Base-by-base conservation (phyloP, 2,888 invertebrate genomes). In the Therioaphis trifolii region DNA sequence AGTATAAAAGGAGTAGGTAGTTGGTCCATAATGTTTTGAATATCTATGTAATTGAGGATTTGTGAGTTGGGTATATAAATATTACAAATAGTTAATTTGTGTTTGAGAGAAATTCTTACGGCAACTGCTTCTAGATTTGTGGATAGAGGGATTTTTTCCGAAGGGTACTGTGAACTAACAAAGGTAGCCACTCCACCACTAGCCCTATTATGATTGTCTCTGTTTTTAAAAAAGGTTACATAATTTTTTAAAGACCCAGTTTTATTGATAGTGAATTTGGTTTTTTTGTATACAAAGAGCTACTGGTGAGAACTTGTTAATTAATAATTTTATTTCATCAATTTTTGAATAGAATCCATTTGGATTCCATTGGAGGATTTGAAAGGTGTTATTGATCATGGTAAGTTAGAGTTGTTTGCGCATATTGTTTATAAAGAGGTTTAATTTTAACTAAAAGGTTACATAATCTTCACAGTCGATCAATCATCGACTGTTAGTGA, bases 301-400 rank as follows among this genome's bases (percentile, higher is more conserved):
- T n/a, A n/a, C n/a, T n/a, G n/a, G n/a, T n/a, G n/a, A n/a, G n/a
- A n/a, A n/a, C n/a, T n/a, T n/a, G n/a, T n/a, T n/a, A n/a, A n/a
- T n/a, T n/a, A n/a, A n/a, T n/a, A n/a, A n/a, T n/a, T n/a, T n/a
- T n/a, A n/a, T n/a, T n/a, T n/a, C n/a, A n/a, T n/a, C n/a, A n/a
- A n/a, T n/a, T n/a, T n/a, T n/a, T n/a, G n/a, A n/a, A n/a, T n/a
- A n/a, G n/a, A n/a, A n/a, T 35, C 4, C 35, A 7, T 35, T 7
- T 3, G 69, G 21, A 71, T 72, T 72, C 72, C 49, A 72, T 72
- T 72, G 49, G 12, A 72, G 27, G 18, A 72, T 52, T 0, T 72
- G 2, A 52, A 72, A 5, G 35, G 0, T 66, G 18, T 66, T 61
- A 4, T 63, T 63, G 18, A 15, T 18, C 66, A 66, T 66, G 66